These are phyloP conservation scores for Plebejus argus DNA, from an alignment of 2,888 invertebrate genomes.

Conservation along the genomic window DNA sequence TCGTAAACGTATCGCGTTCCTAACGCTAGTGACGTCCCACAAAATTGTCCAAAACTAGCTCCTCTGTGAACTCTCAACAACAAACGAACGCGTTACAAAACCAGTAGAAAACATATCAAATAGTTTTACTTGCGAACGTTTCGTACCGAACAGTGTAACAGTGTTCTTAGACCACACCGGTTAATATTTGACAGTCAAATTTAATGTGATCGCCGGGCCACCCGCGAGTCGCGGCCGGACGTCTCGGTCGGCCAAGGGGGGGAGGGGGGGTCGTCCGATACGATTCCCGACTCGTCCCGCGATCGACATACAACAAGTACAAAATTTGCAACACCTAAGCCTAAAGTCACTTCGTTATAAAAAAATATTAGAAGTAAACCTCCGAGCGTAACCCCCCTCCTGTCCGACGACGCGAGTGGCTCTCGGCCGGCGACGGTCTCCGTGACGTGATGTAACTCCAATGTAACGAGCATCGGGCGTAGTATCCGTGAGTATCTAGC, in stretches of 20 bases:
- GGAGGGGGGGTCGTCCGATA: background rate
- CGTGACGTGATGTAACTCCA: slow-evolving; percentile 30
- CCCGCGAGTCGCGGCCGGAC: slow-evolving; percentile 19
- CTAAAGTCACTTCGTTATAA: slow-evolving; percentile 24
- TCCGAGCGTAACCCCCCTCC: background rate
- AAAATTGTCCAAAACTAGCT: slow-evolving; percentile 44
- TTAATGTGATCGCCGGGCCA: slow-evolving; percentile 31
- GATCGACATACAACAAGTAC: slow-evolving; percentile 1
- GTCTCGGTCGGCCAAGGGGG: slow-evolving; percentile 9
- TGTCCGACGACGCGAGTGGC: background rate
- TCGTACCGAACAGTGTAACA: slow-evolving; percentile 40
- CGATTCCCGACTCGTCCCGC: slow-evolving; percentile 20
- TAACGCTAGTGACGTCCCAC: slow-evolving; percentile 45
- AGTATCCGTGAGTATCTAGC: slow-evolving; percentile 38
- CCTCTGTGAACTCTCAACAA: slow-evolving; percentile 40
- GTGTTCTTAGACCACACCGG: slow-evolving; percentile 34
- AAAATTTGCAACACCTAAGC: slow-evolving; percentile 13
- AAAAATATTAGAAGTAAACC: slow-evolving; percentile 27
- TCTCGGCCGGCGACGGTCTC: slow-evolving; percentile 4
- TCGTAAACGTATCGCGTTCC: slow-evolving; percentile 42
- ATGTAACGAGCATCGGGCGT: slow-evolving; percentile 35
- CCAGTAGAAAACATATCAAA: slow-evolving; percentile 44
- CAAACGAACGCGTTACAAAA: slow-evolving; percentile 42
- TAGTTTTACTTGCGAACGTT: slow-evolving; percentile 42
- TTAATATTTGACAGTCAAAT: slow-evolving; percentile 34